Base-by-base conservation (phyloP, 2,888 invertebrate species). In the Scelioninae gen. 2 region DNA sequence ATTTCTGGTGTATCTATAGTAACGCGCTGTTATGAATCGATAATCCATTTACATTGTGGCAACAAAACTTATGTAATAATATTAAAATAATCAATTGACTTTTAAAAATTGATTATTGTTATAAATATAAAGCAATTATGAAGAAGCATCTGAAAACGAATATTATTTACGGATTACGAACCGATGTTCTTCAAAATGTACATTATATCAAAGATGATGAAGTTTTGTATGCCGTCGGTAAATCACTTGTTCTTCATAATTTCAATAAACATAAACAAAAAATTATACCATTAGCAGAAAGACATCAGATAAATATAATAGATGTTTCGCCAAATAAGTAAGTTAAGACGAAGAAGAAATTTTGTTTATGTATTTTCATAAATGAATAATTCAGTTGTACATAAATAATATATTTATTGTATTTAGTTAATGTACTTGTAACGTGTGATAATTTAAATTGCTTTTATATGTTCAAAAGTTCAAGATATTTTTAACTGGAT, bases 201-300 rank as follows among this genome's bases (percentile, higher is more conserved):
- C 91, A 93, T 82, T 94, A 91, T 80, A 86, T 93, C 61, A 88
- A 90, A 15, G 93, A 93, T 81, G 90, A 92, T 19, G 94, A 94
- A 81, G 89, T 95, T 35, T 87, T 94, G 50, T 95, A 95, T 85
- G 93, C 94, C 0, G 93, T 93, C 25, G 95, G 94, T 55, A 91
- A 92, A 53, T 92, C 92, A 0, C 86, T 95, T 50, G 90, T 92
- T 0, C 88, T 94, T 70, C 94, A 95, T 79, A 92, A 94, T 83
- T 91, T 90, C 83, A 87, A 90, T 5, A 90, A 91, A 78, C 91
- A 91, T 81, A 91, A 90, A 76, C 95, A 95, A 82, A 90, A 90
- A 80, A 92, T 92, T 79, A 91, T 94, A 52, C 89, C 91, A 77
- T 86, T 93, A 18, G 88, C 91, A 33, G 92, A 92, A 52, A 92